Evolutionary conservation across 2,888 invertebrate genomes (phyloP).

Genomic region (Drosophila sordidapex): DNA sequence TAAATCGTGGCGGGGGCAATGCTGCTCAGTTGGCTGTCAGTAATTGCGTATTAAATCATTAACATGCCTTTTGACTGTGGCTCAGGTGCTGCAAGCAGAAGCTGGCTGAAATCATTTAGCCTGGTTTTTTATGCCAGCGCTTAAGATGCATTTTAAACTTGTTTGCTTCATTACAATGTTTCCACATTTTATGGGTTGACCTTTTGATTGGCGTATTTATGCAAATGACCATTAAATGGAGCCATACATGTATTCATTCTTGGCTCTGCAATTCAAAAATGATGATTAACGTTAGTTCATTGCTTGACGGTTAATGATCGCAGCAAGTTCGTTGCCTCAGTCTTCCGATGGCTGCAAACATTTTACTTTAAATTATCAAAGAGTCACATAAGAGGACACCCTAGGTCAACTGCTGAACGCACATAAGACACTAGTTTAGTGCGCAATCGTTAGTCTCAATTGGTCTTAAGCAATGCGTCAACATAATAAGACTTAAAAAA

Average conservation of each 20-base stretch:
- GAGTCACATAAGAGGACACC: conserved; percentile 17
- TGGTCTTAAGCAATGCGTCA: neutral
- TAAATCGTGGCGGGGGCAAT: neutral
- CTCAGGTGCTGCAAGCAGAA: conserved; percentile 36
- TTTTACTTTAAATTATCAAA: conserved; percentile 35
- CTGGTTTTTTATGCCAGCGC: conserved; percentile 62
- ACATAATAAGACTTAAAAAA: neutral
- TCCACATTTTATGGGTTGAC: conserved; percentile 67
- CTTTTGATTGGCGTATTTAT: conserved; percentile 78
- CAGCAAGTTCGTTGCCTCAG: conserved; percentile 63
- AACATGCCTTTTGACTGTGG: conserved; percentile 29
- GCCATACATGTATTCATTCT: conserved; percentile 44
- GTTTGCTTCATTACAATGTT: conserved; percentile 55
- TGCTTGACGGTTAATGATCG: conserved; percentile 31
- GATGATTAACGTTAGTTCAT: conserved; percentile 26
- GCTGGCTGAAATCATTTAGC: conserved; percentile 50
- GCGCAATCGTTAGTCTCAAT: conserved; percentile 1
- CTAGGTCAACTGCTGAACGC: conserved; percentile 9
- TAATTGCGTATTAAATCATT: conserved; percentile 67
- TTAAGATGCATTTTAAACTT: conserved; percentile 67
- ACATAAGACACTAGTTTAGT: neutral
- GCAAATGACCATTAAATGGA: conserved; percentile 65
- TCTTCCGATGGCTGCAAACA: conserved; percentile 52
- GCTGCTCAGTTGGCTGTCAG: conserved; percentile 27
- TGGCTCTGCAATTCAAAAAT: conserved; percentile 40